Base-by-base conservation (phyloP, 2,797 vertebrate genomes). In the Hapalemur alaotrensis region DNA sequence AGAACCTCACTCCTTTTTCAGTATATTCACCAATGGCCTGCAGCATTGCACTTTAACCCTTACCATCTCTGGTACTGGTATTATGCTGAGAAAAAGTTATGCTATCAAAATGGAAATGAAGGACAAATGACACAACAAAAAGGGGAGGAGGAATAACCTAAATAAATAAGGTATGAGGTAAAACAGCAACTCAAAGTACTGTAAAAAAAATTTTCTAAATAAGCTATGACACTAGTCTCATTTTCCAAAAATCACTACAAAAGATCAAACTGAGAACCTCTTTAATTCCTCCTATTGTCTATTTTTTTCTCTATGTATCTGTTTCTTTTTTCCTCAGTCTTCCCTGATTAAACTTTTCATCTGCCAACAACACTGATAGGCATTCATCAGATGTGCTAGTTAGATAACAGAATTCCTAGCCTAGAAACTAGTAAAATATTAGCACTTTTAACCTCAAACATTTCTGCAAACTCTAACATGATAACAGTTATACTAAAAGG, bases 161-260 rank as follows among this genome's bases (percentile, higher is more conserved):
- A 83, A 75, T 46, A 93, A 86, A n/a, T 61, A 69, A 82, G 7
- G 10, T 50, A 54, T 12, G 14, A 11, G 72, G n/a, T n/a, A 18
- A 65, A 65, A 65, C 32, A 65, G 63, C 63, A 65, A n/a, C 32
- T 65, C 63, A 65, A 65, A 65, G 32, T 65, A n/a, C 32, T n/a
- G 17, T 18, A n/a, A n/a, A n/a, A 65, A n/a, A 65, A 8, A 4
- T n/a, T n/a, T 65, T 65, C 32, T n/a, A 93, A 86, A 32, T 59
- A 63, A 86, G 8, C 10, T 57, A 61, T 15, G 11, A 11, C 67
- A 65, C 22, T 61, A 18, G 46, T 73, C 4, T 52, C 48, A 50
- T 41, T 91, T 95, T 93, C 69, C 15, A 61, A 94, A 95, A 92
- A 82, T 82, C 82, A 57, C 35, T 76, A 67, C 28, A 72, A 61